Base-by-base conservation (phyloP, 1,140 invertebrate species). In the Eciton burchellii region DNA sequence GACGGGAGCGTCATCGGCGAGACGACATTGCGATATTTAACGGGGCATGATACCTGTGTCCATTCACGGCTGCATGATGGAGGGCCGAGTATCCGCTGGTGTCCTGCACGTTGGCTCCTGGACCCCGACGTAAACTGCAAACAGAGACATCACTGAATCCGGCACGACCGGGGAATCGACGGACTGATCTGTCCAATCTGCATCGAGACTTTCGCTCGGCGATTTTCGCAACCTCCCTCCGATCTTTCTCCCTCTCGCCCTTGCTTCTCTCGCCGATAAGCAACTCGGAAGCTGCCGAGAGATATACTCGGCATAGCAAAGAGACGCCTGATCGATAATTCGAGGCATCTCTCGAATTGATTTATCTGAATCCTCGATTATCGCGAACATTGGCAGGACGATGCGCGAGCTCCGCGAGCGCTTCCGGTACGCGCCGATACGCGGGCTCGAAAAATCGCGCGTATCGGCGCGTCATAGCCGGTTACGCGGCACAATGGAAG, bases 11-110 rank as follows among this genome's bases (percentile, higher is more conserved):
- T 11, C 26, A 9, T 68, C 0, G 14, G 4, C n/a, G 52, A 19
- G 12, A 26, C 21, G 21, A 26, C 14, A 26, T 24, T 54, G 9
- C 5, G 68, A 3, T 0, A 19, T 0, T 29, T 56, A 9, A 66
- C 21, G 66, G 43, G 6, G 6, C 41, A 60, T 95, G 95, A 95
- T 96, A 98, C 97, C 95, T 96, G 92, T 99, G 98, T 5, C 98
- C 98, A 94, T 99, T 98, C 47, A 99, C 95, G 65, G 98, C 97
- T 56, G 99, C 98, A 93, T 99, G 97, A 93, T 99, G 99, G 52
- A 99, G 95, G 6, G 98, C 97, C 8, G 98, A 98, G 92, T 99
- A 99, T n/a, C 98, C 98, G 92, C 97, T 98, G 87, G 96, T 96
- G 91, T 99, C 98, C 94, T 98, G 97, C 84, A 98, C 97, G 94